Percentiles rank a stretch among this genome's conserved stretches.
Conservation (phyloP, 2,113 vertebrate genomes). For the Misgurnus anguillicaudatus region DNA sequence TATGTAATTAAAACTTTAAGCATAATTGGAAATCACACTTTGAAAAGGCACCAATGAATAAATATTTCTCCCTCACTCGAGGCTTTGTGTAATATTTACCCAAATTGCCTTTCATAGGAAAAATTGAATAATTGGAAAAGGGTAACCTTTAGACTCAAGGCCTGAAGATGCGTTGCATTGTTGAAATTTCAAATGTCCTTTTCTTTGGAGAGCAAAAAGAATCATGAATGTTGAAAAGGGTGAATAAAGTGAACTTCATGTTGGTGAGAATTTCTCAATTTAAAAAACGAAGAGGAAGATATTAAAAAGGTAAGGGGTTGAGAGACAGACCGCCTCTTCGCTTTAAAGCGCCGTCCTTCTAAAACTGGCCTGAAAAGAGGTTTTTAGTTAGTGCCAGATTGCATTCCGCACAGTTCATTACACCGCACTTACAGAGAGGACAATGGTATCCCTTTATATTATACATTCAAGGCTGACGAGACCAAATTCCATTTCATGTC, state of each 20-base stretch:
- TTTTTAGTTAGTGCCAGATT: conserved; percentile 59
- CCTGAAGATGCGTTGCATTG: not conserved
- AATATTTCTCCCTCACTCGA: conserved; percentile 4
- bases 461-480: conserved; percentile 64
- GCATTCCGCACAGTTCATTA: conserved; percentile 61
- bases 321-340: conserved; percentile 14
- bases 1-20: not conserved
- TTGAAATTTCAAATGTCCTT: conserved; percentile 26
- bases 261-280: conserved; percentile 51
- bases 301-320: not conserved
- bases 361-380: conserved; percentile 51
- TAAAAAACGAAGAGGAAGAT: conserved; percentile 16
- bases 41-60: conserved; percentile 2
- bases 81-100: conserved; percentile 31
- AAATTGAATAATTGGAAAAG: not conserved
- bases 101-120: not conserved
- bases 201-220: not conserved
- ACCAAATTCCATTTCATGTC: conserved; percentile 65
- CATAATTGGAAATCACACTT: not conserved
- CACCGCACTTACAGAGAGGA: conserved; percentile 53
- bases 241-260: conserved; percentile 28
- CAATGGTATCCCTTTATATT: conserved; percentile 61
- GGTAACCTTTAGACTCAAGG: conserved; percentile 36
- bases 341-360: conserved; percentile 48
- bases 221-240: conserved; percentile 35